Evolutionary conservation across 2,797 vertebrate species (phyloP).

Genomic region (Sebastes itinus): DNA sequence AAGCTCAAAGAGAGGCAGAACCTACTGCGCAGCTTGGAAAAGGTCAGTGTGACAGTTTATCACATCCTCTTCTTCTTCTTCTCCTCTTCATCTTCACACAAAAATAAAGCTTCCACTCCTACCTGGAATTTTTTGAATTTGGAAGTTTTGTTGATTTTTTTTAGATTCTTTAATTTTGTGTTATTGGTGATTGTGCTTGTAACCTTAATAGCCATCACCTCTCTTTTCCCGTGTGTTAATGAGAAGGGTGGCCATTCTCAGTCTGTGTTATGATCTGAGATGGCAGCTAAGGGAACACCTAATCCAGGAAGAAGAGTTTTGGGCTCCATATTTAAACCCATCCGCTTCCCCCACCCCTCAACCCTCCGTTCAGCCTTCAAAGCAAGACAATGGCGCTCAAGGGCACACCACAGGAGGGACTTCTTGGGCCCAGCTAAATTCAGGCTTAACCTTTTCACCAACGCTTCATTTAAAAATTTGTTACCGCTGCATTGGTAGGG

Average conservation of each 20-base stretch:
- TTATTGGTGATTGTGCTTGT: not conserved
- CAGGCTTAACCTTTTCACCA: conserved; percentile 74
- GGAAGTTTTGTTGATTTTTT: not conserved
- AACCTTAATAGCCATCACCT: not conserved
- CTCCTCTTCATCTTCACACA: not conserved
- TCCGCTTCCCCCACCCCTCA: not conserved
- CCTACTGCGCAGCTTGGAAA: conserved; percentile 94
- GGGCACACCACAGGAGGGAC: conserved; percentile 43
- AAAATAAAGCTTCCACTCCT: not conserved
- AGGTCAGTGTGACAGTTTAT: conserved; percentile 79
- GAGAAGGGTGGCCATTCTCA: conserved; percentile 4
- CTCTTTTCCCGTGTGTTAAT: not conserved
- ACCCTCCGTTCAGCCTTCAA: conserved; percentile 19
- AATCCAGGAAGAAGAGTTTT: conserved; percentile 66
- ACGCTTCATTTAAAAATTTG: conserved; percentile 54
- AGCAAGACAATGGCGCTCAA: conserved; percentile 65
- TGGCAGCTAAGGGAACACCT: conserved; percentile 60
- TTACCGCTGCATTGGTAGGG: conserved; percentile 42
- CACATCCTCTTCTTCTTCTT: not conserved
- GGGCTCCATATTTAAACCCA: conserved; percentile 53
- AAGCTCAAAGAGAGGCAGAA: conserved; percentile 97
- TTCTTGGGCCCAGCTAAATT: conserved; percentile 67
- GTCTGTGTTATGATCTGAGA: conserved; percentile 45
- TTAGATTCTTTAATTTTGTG: not conserved
- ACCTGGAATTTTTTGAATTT: not conserved